Conservation (phyloP, 2,113 vertebrate species). For the Hippolais icterina region DNA sequence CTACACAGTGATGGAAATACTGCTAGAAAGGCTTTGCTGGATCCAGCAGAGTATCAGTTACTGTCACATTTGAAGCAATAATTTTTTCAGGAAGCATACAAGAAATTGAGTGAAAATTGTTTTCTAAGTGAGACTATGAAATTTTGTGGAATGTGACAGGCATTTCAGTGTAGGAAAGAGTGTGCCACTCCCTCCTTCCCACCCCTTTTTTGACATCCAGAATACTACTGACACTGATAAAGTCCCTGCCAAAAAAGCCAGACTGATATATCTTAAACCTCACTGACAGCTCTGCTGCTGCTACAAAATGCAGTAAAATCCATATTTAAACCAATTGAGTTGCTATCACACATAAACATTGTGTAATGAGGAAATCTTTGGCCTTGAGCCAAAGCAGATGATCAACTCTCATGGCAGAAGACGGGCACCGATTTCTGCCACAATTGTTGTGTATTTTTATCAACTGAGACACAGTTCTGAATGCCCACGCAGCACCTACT, state of each 20-base stretch:
- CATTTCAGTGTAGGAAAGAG: not conserved
- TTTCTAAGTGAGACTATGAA: not conserved
- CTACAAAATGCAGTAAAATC: slow-evolving; percentile 5
- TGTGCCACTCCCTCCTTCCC: slow-evolving; percentile 7
- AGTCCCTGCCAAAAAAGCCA: slow-evolving; percentile 21
- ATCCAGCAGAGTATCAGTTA: slow-evolving; percentile 20
- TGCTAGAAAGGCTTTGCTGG: not conserved
- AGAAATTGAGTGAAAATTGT: slow-evolving; percentile 19
- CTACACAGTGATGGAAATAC: not conserved
- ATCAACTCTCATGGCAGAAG: not conserved
- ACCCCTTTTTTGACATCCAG: not conserved
- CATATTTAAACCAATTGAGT: not conserved
- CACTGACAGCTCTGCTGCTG: not conserved
- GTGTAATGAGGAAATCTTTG: slow-evolving; percentile 2
- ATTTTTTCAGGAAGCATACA: slow-evolving; percentile 33
- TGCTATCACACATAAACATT: not conserved
- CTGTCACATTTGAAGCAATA: not conserved
- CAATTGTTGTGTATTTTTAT: slow-evolving; percentile 4
- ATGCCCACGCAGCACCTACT: not conserved
- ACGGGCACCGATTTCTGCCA: not conserved
- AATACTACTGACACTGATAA: slow-evolving; percentile 4
- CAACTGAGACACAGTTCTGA: not conserved
- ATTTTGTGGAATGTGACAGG: not conserved
- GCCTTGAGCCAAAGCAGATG: not conserved
- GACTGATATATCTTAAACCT: not conserved